Conservation (phyloP, 2,113 vertebrate species). For the Chloebia gouldiae region DNA sequence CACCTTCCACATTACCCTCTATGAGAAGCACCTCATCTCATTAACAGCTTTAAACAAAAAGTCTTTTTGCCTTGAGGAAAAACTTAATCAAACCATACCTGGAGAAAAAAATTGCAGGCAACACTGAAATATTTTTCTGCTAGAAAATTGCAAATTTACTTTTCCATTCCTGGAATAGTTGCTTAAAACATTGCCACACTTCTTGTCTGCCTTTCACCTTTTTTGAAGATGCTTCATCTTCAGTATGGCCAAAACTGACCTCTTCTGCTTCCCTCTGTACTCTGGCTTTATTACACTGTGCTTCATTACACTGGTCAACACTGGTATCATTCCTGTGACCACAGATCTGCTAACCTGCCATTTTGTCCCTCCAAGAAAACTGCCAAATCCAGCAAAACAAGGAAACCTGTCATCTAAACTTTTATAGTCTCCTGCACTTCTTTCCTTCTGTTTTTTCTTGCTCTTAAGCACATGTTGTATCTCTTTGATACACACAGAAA, state of each 20-base stretch:
- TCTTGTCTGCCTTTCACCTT: background rate
- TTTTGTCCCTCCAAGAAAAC: background rate
- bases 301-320: background rate
- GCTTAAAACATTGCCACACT: background rate
- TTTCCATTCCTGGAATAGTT: background rate
- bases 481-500: background rate
- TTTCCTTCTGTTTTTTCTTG: background rate
- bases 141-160: background rate
- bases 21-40: background rate
- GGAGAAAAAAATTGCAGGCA: background rate
- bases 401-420: background rate
- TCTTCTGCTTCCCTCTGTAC: background rate
- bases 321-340: background rate
- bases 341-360: background rate
- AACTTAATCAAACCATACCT: background rate
- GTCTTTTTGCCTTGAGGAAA: background rate
- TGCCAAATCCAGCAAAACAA: background rate
- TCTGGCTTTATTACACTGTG: background rate
- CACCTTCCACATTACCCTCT: background rate
- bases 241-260: background rate
- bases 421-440: background rate
- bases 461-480: background rate
- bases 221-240: background rate
- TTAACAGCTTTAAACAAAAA: slow-evolving; percentile 2
- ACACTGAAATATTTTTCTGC: background rate